Percentiles rank a stretch among this genome's conserved stretches.
Conservation (phyloP, 2,113 vertebrate genomes). For the Crotalus viridis region DNA sequence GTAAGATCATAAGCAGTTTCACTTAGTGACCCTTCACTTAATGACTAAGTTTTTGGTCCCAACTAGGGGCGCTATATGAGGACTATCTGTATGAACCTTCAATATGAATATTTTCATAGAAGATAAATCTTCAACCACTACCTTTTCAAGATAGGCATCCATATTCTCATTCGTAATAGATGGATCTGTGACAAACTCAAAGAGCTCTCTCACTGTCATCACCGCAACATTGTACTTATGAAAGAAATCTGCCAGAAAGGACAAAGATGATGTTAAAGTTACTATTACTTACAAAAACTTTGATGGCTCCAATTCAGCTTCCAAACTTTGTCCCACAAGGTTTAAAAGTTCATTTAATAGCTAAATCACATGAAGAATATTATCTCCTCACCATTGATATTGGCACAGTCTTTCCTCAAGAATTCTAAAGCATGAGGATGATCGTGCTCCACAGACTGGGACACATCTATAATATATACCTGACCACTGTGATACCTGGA, state of each 20-base stretch:
- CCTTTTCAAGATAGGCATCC: constrained; percentile 89
- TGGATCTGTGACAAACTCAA: constrained; percentile 92
- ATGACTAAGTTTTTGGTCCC: background rate
- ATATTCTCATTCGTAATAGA: constrained; percentile 85
- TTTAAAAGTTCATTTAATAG: background rate
- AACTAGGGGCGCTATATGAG: background rate
- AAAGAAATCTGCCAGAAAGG: constrained; percentile 83
- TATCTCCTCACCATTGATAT: constrained; percentile 80
- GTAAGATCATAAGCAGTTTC: background rate
- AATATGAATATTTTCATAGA: background rate
- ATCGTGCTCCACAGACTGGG: constrained; percentile 94
- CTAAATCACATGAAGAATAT: too few species aligned
- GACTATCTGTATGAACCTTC: background rate
- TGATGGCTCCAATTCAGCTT: background rate
- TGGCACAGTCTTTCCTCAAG: constrained; percentile 92
- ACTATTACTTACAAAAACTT: background rate
- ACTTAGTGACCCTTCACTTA: background rate
- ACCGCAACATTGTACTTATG: constrained; percentile 80
- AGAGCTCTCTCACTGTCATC: constrained; percentile 93
- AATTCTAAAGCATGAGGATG: constrained; percentile 94
- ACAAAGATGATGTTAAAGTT: background rate
- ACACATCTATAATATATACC: constrained; percentile 90
- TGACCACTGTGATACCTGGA: constrained; percentile 84
- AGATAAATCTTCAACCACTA: constrained; percentile 44
- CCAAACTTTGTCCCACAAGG: background rate